These are phyloP conservation scores for Syrphus vitripennis DNA, from an alignment of 2,888 invertebrate genomes.

Conservation along the genomic window DNA sequence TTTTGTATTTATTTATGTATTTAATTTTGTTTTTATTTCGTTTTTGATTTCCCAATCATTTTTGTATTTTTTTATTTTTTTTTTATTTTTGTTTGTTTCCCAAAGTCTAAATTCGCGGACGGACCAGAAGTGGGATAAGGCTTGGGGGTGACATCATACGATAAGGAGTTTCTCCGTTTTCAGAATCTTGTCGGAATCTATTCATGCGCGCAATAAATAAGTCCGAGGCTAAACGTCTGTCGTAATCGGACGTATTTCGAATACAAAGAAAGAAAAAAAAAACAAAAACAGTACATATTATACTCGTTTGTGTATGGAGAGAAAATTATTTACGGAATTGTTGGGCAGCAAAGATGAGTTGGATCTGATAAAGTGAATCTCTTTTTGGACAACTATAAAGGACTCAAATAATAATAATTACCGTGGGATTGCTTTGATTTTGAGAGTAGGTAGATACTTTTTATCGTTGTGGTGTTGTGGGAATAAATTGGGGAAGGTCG, in stretches of 20 bases:
- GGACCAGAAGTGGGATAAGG: slow-evolving; percentile 18
- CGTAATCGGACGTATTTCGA: slow-evolving; percentile 53
- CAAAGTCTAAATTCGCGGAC: slow-evolving; percentile 1
- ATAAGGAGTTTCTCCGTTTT: slow-evolving; percentile 69
- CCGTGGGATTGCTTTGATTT: slow-evolving; percentile 51
- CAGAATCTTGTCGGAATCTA: slow-evolving; percentile 65
- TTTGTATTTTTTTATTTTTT: slow-evolving; percentile 23
- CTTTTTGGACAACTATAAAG: slow-evolving; percentile 3
- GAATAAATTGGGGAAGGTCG: slow-evolving; percentile 32
- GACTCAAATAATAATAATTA: slow-evolving; percentile 59
- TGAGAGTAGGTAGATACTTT: not conserved
- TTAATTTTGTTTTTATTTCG: not conserved
- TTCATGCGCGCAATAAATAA: slow-evolving; percentile 56
- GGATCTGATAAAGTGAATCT: slow-evolving; percentile 24
- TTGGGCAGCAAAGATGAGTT: slow-evolving; percentile 47
- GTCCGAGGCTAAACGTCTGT: slow-evolving; percentile 65
- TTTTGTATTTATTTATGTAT: slow-evolving; percentile 27
- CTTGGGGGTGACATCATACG: slow-evolving; percentile 65
- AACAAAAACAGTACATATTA: not conserved
- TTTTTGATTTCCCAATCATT: slow-evolving; percentile 55
- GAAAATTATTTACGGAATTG: slow-evolving; percentile 60
- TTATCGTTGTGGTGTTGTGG: not conserved
- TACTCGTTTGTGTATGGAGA: slow-evolving; percentile 11
- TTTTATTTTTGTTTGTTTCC: not conserved
- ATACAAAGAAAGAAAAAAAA: not conserved